These are phyloP conservation scores for Anser brachyrhynchus DNA, from an alignment of 2,113 vertebrate genomes.

Conservation along the genomic window DNA sequence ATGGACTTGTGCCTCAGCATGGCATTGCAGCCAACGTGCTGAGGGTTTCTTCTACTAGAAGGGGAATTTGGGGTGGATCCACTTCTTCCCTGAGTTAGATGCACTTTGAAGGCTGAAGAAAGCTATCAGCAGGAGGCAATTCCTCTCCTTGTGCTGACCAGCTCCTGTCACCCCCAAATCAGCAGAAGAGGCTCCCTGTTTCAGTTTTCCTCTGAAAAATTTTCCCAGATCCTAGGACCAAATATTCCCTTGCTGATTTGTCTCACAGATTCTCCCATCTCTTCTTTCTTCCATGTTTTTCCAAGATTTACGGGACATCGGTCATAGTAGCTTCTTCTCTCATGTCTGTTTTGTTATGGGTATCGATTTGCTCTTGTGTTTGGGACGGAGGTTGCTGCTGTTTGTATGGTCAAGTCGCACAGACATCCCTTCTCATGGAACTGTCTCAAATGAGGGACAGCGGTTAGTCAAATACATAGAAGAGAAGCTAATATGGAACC, in stretches of 20 bases:
- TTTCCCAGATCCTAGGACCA: not conserved
- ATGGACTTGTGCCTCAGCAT: not conserved
- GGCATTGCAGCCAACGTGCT: not conserved
- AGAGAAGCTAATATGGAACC: not conserved
- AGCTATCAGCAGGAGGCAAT: not conserved
- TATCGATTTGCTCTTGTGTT: not conserved
- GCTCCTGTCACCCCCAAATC: not conserved
- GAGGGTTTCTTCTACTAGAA: not conserved
- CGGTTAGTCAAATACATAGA: not conserved
- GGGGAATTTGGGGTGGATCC: not conserved
- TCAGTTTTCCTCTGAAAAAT: not conserved
- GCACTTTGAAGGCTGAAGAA: not conserved
- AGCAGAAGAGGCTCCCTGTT: not conserved
- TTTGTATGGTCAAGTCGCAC: not conserved
- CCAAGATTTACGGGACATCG: not conserved
- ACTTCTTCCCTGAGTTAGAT: not conserved
- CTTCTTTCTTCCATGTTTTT: not conserved
- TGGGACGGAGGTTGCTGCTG: not conserved
- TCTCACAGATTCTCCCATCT: not conserved
- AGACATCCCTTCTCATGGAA: not conserved
- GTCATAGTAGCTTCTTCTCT: not conserved
- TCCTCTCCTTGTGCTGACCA: not conserved
- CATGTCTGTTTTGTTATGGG: not conserved
- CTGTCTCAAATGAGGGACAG: not conserved
- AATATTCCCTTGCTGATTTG: not conserved